phyloP scores from a whole-genome alignment of 1,140 invertebrate species.

The Formica selysi region DNA sequence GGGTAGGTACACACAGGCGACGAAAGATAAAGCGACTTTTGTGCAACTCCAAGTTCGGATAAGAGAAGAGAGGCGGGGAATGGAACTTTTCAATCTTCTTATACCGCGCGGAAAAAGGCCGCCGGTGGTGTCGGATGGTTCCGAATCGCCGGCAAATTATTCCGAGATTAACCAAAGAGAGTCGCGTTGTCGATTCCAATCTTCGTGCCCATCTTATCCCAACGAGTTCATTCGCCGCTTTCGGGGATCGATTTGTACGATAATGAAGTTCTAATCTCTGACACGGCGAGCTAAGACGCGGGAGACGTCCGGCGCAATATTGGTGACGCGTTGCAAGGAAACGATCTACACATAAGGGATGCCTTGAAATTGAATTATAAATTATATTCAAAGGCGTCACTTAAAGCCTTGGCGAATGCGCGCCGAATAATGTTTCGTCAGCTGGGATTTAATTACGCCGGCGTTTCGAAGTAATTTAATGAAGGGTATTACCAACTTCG shows the following conservation, averaged over 20 bases:
- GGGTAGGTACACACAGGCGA: conserved; percentile 28
- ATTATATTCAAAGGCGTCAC: conserved; percentile 57
- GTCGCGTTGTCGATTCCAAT: conserved; percentile 64
- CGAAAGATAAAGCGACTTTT: conserved; percentile 52
- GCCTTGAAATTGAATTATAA: conserved; percentile 53
- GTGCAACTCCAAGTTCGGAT: conserved; percentile 42
- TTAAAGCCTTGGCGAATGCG: conserved; percentile 51
- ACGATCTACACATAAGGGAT: conserved; percentile 20
- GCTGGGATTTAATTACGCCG: conserved; percentile 58
- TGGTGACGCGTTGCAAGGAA: conserved; percentile 15
- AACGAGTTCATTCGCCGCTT: conserved; percentile 26
- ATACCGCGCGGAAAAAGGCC: conserved; percentile 18
- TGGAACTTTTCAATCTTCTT: conserved; percentile 57
- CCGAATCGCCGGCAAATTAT: conserved; percentile 56
- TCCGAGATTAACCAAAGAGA: conserved; percentile 63
- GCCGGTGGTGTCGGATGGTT: conserved; percentile 20
- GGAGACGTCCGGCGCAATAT: conserved; percentile 36
- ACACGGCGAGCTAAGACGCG: conserved; percentile 16
- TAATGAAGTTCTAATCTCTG: conserved; percentile 58
- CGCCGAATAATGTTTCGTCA: conserved; percentile 60
- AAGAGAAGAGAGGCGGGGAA: neutral
- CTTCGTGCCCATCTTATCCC: conserved; percentile 2
- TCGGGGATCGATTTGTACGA: conserved; percentile 50
- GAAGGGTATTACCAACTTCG: conserved; percentile 53
- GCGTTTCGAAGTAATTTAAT: conserved; percentile 61